Percentiles rank a stretch among this genome's conserved stretches.
phyloP scores from a whole-genome alignment of 2,113 vertebrate genomes.

The Prinia subflava region DNA sequence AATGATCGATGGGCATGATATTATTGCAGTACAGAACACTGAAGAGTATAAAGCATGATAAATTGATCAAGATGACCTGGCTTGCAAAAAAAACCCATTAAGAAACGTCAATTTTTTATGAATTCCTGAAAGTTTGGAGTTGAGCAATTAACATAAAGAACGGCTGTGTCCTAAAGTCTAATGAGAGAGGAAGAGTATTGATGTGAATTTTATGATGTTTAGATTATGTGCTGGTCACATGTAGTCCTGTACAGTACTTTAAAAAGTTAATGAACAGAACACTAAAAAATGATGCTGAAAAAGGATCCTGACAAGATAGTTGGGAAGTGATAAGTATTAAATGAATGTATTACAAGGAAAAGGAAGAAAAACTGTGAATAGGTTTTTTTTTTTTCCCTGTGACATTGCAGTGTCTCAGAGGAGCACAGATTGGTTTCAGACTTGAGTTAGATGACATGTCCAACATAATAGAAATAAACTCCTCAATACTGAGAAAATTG shows the following conservation, averaged over 20 bases:
- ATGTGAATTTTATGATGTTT: constrained; percentile 17
- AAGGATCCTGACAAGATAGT: neutral
- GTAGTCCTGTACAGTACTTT: neutral
- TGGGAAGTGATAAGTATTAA: neutral
- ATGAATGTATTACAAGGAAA: constrained; percentile 7
- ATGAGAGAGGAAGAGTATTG: neutral
- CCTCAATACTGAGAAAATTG: constrained; percentile 7
- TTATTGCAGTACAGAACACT: neutral
- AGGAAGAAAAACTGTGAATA: neutral
- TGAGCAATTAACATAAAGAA: neutral
- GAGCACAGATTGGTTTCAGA: constrained; percentile 20
- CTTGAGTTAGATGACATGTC: neutral
- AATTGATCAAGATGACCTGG: neutral
- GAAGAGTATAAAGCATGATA: neutral
- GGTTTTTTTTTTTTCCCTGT: neutral
- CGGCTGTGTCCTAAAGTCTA: neutral
- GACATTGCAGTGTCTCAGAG: neutral
- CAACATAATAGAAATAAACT: constrained; percentile 37
- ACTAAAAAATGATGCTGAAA: neutral
- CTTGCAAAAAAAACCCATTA: neutral
- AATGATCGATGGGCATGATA: constrained; percentile 1
- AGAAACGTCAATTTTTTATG: neutral
- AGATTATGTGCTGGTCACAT: neutral
- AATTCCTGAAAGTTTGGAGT: neutral
- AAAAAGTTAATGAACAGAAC: constrained; percentile 23